phyloP scores from a whole-genome alignment of 2,113 vertebrate genomes.

The Phylloscopus trochilus region DNA sequence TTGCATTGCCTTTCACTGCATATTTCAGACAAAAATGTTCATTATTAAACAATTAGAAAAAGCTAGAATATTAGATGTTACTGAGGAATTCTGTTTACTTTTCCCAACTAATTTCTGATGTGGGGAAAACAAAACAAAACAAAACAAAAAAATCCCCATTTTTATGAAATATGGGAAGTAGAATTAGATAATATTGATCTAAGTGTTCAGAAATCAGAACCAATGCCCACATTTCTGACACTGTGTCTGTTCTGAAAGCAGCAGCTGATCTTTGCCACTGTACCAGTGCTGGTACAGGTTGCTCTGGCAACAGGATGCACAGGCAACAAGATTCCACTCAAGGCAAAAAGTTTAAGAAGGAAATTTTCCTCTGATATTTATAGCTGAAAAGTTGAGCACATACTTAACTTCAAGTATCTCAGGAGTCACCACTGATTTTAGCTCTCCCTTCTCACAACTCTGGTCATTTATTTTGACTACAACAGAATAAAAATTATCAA shows the following conservation, averaged over 20 bases:
- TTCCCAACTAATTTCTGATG: background rate
- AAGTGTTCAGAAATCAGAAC: background rate
- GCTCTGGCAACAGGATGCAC: constrained; percentile 49
- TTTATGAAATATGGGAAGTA: background rate
- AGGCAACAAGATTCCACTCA: background rate
- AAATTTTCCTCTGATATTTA: constrained; percentile 9
- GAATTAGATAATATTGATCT: background rate
- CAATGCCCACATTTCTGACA: background rate
- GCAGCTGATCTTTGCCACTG: constrained; percentile 11
- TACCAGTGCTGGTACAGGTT: background rate
- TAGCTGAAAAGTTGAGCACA: background rate
- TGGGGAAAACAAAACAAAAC: background rate
- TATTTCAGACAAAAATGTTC: background rate
- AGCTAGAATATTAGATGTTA: background rate
- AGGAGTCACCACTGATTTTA: background rate
- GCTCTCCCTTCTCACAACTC: background rate
- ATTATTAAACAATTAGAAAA: background rate
- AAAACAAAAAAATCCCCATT: background rate
- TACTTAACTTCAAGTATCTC: background rate
- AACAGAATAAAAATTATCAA: background rate
- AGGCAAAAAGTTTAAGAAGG: background rate
- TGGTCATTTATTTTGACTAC: background rate
- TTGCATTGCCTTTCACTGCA: background rate
- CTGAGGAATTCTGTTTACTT: background rate
- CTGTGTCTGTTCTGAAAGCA: background rate